Conservation (phyloP, 2,797 vertebrate genomes). For the Saxicola maurus region DNA sequence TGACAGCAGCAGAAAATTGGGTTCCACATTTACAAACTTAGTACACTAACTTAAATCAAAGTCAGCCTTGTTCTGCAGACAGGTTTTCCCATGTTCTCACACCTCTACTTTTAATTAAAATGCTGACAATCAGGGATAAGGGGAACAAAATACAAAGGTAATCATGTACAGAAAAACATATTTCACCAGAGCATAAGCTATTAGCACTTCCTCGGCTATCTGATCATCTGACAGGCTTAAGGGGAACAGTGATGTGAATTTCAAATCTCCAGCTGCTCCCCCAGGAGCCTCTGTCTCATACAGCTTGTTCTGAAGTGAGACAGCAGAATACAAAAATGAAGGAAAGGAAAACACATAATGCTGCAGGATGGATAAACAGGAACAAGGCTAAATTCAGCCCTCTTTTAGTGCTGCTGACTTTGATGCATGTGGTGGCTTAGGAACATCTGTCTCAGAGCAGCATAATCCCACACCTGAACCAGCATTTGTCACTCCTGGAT, state of each 20-base stretch:
- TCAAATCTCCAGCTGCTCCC: conserved; percentile 60
- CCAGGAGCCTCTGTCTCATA: conserved; percentile 33
- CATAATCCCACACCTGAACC: conserved; percentile 3
- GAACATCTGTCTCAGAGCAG: conserved; percentile 3
- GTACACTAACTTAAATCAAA: conserved; percentile 57
- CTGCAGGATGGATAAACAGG: background rate
- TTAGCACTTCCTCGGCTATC: conserved; percentile 68
- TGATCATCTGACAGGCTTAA: conserved; percentile 72
- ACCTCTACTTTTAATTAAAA: conserved; percentile 77
- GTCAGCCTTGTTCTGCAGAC: conserved; percentile 35
- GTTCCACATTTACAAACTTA: conserved; percentile 44
- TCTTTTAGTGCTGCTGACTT: background rate
- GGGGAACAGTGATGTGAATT: conserved; percentile 67
- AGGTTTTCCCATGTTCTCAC: conserved; percentile 64
- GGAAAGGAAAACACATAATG: background rate
- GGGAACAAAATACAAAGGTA: conserved; percentile 71
- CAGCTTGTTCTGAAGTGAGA: conserved; percentile 47
- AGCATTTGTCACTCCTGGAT: background rate
- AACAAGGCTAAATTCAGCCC: background rate
- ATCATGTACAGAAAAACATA: conserved; percentile 70
- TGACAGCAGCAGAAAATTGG: conserved; percentile 41
- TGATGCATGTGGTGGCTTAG: background rate
- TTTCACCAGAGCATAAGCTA: conserved; percentile 71
- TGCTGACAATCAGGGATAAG: conserved; percentile 69
- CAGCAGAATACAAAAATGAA: conserved; percentile 22